Percentiles rank a stretch among this genome's conserved stretches.
Conservation (phyloP, 2,888 invertebrate species). For the Nasonia oneida region DNA sequence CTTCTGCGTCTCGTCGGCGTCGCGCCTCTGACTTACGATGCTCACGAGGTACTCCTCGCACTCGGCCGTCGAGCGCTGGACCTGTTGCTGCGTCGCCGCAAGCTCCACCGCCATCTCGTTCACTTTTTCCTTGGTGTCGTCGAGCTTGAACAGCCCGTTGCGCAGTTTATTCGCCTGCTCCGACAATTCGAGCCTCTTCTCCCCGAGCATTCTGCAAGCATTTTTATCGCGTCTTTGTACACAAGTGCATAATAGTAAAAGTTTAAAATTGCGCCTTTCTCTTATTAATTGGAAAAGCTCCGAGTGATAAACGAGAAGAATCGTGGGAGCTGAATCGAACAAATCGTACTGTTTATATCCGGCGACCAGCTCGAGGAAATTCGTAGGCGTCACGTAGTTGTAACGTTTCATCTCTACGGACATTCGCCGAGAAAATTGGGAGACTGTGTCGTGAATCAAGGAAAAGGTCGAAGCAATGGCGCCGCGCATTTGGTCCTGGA, state of each 20-base stretch:
- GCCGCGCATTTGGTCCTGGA: slow-evolving; percentile 83
- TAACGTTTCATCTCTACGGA: slow-evolving; percentile 87
- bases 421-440: slow-evolving; percentile 87
- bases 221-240: too few species aligned
- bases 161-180: slow-evolving; percentile 88
- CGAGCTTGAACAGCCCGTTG: slow-evolving; percentile 92
- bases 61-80: slow-evolving; percentile 88
- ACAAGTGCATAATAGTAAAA: not conserved
- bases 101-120: slow-evolving; percentile 91
- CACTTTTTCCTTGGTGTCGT: slow-evolving; percentile 91
- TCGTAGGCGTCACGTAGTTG: slow-evolving; percentile 94
- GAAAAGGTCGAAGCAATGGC: slow-evolving; percentile 89
- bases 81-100: slow-evolving; percentile 87
- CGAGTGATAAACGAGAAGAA: slow-evolving; percentile 25
- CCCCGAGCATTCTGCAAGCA: slow-evolving; percentile 78
- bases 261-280: not conserved
- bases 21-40: slow-evolving; percentile 89
- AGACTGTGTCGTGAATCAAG: slow-evolving; percentile 91
- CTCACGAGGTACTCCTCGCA: slow-evolving; percentile 92
- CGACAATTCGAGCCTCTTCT: slow-evolving; percentile 83
- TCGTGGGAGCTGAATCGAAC: not conserved
- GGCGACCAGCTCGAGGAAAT: slow-evolving; percentile 91
- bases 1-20: slow-evolving; percentile 89
- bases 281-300: slow-evolving; percentile 18
- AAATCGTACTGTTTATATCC: slow-evolving; percentile 89